phyloP scores from a whole-genome alignment of 2,888 invertebrate species.

The Zaprionus obscuricornis region DNA sequence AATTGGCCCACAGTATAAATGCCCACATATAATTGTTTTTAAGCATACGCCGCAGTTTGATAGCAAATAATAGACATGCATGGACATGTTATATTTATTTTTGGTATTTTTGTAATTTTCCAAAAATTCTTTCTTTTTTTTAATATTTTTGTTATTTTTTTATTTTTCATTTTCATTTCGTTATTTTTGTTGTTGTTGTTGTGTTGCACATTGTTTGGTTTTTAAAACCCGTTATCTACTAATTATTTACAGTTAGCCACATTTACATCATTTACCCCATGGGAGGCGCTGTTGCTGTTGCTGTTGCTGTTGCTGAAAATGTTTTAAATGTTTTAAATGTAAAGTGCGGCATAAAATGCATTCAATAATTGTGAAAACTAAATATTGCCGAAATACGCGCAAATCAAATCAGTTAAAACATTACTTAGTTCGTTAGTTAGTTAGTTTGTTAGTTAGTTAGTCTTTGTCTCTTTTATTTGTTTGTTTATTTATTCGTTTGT shows the following conservation, averaged over 20 bases:
- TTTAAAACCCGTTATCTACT: conserved; percentile 58
- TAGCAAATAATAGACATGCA: conserved; percentile 69
- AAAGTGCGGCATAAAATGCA: too few relatives aligned
- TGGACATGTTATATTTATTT: conserved; percentile 29
- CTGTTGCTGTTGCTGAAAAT: too few relatives aligned
- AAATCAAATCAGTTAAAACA: too few relatives aligned
- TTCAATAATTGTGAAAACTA: too few relatives aligned
- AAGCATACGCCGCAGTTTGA: conserved; percentile 50
- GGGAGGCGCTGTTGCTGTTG: too few relatives aligned
- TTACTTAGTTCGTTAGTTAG: too few relatives aligned
- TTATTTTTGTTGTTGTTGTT: conserved; percentile 1
- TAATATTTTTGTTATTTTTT: conserved; percentile 15
- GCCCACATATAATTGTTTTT: conserved; percentile 50
- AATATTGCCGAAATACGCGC: too few relatives aligned
- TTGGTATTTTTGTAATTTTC: conserved; percentile 18
- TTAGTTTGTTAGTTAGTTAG: too few relatives aligned
- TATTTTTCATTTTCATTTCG: conserved; percentile 6
- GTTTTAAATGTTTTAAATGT: too few relatives aligned
- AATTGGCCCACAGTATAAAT: conserved; percentile 3
- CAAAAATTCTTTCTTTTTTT: conserved; percentile 40
- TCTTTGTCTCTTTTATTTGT: too few relatives aligned
- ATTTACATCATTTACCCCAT: conserved; percentile 38
- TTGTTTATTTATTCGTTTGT: too few relatives aligned
- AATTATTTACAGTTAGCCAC: conserved; percentile 72
- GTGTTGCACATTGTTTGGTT: conserved; percentile 46